phyloP scores from a whole-genome alignment of 2,797 vertebrate species.

The Euthynnus affinis region DNA sequence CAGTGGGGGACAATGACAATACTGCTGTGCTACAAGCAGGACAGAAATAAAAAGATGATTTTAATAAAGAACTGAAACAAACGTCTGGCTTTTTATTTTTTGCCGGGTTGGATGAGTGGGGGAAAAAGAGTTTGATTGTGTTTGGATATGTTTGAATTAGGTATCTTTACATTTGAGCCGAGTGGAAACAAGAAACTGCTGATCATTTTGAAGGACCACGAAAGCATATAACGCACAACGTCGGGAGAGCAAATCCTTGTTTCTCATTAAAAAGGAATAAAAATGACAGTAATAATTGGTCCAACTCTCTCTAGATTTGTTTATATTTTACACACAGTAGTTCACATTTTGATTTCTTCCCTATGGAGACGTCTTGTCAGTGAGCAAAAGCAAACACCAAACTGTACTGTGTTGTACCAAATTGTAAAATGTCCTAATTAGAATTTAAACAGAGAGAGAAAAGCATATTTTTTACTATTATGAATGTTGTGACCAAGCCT shows the following conservation, averaged over 20 bases:
- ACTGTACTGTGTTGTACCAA: too few species aligned
- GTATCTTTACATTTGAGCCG: background rate
- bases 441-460: too few species aligned
- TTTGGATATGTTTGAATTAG: background rate
- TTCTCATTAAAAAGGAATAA: too few species aligned
- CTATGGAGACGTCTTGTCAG: too few species aligned
- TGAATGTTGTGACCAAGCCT: too few species aligned
- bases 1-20: slow-evolving; percentile 78
- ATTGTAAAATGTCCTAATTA: too few species aligned
- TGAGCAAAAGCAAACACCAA: too few species aligned
- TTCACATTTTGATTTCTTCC: too few species aligned
- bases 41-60: slow-evolving; percentile 84
- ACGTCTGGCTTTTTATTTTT: slow-evolving; percentile 37
- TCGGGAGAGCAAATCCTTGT: background rate
- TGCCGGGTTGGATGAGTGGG: background rate
- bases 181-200: background rate
- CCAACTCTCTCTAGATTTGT: background rate
- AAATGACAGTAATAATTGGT: background rate
- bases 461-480: too few species aligned
- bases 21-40: slow-evolving; percentile 82
- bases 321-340: too few species aligned
- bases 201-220: too few species aligned
- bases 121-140: too few species aligned
- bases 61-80: slow-evolving; percentile 82
- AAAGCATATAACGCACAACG: background rate